phyloP scores from a whole-genome alignment of 2,113 vertebrate genomes.

The Equus przewalskii region DNA sequence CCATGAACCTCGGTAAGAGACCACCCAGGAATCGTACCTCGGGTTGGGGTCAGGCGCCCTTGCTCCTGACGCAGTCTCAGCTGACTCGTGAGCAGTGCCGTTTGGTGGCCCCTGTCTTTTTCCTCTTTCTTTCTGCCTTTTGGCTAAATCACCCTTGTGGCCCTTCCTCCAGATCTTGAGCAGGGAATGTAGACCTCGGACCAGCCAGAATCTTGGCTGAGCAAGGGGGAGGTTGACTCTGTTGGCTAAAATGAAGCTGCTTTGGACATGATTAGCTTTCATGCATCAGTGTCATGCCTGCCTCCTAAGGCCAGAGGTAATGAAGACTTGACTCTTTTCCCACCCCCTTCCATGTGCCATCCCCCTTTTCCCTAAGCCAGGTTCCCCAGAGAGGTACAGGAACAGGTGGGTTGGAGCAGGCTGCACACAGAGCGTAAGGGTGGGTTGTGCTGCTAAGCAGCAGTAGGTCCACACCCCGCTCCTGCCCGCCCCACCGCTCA shows the following conservation, averaged over 20 bases:
- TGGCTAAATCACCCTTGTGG: neutral
- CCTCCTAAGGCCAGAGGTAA: neutral
- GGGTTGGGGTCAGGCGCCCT: constrained; percentile 27
- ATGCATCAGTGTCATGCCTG: neutral
- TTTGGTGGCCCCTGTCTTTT: neutral
- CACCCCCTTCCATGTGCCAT: neutral
- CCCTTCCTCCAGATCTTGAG: neutral
- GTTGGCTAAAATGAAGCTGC: neutral
- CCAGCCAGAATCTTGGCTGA: constrained; percentile 6
- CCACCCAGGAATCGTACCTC: neutral
- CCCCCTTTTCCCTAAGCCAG: fast-evolving
- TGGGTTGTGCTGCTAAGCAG: neutral
- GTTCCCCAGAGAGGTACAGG: neutral
- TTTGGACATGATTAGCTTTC: neutral
- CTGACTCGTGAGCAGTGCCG: neutral
- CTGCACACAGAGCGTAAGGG: neutral
- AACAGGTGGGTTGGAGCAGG: neutral
- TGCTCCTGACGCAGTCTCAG: neutral
- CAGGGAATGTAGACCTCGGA: neutral
- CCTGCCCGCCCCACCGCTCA: neutral
- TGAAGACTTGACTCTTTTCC: neutral
- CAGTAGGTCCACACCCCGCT: neutral
- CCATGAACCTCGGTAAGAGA: constrained; percentile 95
- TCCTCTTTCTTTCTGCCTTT: neutral
- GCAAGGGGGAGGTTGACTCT: neutral